These are phyloP conservation scores for Columbina picui DNA, from an alignment of 2,113 vertebrate genomes.

Conservation along the genomic window DNA sequence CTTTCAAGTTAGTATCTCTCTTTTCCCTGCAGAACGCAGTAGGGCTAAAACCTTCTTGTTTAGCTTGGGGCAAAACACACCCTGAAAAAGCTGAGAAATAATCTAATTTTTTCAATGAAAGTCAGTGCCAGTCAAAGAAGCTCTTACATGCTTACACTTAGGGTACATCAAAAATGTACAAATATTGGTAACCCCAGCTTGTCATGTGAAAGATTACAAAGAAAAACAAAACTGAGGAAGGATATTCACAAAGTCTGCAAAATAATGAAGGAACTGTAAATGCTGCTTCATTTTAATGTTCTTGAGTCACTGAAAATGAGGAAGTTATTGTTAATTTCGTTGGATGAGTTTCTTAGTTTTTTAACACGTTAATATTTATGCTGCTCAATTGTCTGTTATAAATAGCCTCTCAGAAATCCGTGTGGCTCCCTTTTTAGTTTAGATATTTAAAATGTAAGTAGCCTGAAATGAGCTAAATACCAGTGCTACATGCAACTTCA, in stretches of 20 bases:
- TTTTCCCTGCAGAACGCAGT: slow-evolving; percentile 59
- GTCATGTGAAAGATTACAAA: not conserved
- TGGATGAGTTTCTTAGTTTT: slow-evolving; percentile 27
- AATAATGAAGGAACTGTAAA: not conserved
- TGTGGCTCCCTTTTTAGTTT: not conserved
- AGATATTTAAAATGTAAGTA: not conserved
- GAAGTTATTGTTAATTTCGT: not conserved
- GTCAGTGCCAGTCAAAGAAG: slow-evolving; percentile 75
- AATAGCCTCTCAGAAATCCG: not conserved
- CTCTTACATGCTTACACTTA: slow-evolving; percentile 50
- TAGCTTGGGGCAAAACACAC: slow-evolving; percentile 78
- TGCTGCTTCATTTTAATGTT: slow-evolving; percentile 9
- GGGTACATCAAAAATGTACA: slow-evolving; percentile 50
- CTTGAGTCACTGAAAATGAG: slow-evolving; percentile 20
- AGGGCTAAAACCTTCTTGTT: slow-evolving; percentile 74
- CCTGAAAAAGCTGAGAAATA: slow-evolving; percentile 71
- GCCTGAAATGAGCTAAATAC: slow-evolving; percentile 2
- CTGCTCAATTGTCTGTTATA: not conserved
- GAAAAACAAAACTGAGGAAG: not conserved
- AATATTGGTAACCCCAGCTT: slow-evolving; percentile 21
- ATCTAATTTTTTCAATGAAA: slow-evolving; percentile 81
- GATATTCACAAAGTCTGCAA: not conserved
- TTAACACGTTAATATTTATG: slow-evolving; percentile 37
- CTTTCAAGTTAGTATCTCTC: slow-evolving; percentile 47
- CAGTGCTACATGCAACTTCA: slow-evolving; percentile 21